Base-by-base conservation (phyloP, 2,888 invertebrate species). In the Plagiodera versicolora region DNA sequence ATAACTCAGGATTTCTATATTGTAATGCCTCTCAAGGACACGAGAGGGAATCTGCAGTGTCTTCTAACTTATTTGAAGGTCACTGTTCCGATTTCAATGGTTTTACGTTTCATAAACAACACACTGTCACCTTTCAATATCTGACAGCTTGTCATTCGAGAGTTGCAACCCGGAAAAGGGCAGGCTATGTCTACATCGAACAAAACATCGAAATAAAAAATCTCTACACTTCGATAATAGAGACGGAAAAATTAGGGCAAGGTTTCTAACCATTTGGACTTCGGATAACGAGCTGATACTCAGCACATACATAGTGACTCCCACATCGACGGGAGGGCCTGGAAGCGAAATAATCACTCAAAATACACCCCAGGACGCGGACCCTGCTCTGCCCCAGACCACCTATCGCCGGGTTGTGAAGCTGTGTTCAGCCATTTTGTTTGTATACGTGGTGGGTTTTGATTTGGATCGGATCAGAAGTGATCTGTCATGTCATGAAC, bases 211-310 rank as follows among this genome's bases (percentile, higher is more conserved):
- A 65, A 64, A 57, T 30, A 52, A 61, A 48, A 60, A 30, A 47
- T 48, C 35, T 55, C 24, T 32, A 49, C 48, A 47, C 20, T 49
- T 51, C 39, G 10, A 32, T 32, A 61, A 45, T 28, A 48, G 50
- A 45, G 30, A 24, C 18, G n/a, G n/a, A 39, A 46, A 35, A 53
- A 47, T 24, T 6, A 45, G 30, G 35, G 16, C 14, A 39, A 28
- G 32, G 62, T 58, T 50, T 65, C 67, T 67, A 65, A 95, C 95
- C 95, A 95, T 95, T 87, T 94, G 90, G 85, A 95, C 95, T 89
- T 96, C 95, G 85, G 95, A 95, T 86, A 97, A 93, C 83, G 95
- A 94, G 87, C 94, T 94, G 89, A 97, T 96, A 86, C 94, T 94
- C 86, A 95, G 91, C 85, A 97, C 95, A 88, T 94, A 95, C 91